A percentile compares a stretch with the other conserved stretches of the same genome.
Evolutionary conservation across 2,888 invertebrate genomes (phyloP).

Genomic region (Homarus gammarus): DNA sequence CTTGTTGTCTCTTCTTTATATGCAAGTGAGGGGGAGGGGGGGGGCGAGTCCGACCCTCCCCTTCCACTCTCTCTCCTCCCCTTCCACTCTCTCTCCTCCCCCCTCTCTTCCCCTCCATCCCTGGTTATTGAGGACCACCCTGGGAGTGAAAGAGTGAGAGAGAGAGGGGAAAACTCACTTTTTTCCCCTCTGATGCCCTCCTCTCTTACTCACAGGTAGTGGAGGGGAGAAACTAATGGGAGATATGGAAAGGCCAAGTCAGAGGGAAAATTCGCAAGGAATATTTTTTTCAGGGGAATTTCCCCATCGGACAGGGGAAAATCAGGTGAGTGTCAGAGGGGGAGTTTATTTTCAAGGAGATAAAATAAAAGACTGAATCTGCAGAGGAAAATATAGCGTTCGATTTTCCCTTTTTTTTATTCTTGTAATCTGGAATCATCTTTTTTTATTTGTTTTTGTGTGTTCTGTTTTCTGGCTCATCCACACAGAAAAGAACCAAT

Average conservation of each 20-base stretch:
- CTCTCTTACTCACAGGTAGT: conserved; percentile 21
- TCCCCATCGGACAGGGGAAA: background rate
- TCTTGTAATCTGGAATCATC: background rate
- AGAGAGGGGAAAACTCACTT: background rate
- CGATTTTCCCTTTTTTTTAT: background rate
- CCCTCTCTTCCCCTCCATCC: conserved; percentile 1
- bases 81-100: background rate
- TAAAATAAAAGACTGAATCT: background rate
- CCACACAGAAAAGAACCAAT: too few relatives aligned
- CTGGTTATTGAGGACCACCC: background rate
- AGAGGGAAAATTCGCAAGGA: conserved; percentile 3
- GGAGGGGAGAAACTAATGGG: conserved; percentile 36
- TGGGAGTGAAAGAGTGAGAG: too few relatives aligned
- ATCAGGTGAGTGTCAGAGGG: background rate
- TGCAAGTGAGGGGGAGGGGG: conserved; percentile 50
- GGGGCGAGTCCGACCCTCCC: background rate
- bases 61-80: background rate
- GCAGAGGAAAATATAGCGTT: too few relatives aligned
- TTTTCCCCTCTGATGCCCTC: background rate
- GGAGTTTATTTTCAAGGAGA: background rate
- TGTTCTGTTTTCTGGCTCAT: too few relatives aligned
- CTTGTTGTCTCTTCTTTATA: conserved; percentile 62
- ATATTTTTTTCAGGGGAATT: background rate
- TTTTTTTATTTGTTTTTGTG: too few relatives aligned
- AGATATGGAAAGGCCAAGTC: conserved; percentile 5